Percentiles rank a stretch among this genome's conserved stretches.
Evolutionary conservation across 2,113 vertebrate genomes (phyloP).

Genomic region (Peromyscus leucopus): DNA sequence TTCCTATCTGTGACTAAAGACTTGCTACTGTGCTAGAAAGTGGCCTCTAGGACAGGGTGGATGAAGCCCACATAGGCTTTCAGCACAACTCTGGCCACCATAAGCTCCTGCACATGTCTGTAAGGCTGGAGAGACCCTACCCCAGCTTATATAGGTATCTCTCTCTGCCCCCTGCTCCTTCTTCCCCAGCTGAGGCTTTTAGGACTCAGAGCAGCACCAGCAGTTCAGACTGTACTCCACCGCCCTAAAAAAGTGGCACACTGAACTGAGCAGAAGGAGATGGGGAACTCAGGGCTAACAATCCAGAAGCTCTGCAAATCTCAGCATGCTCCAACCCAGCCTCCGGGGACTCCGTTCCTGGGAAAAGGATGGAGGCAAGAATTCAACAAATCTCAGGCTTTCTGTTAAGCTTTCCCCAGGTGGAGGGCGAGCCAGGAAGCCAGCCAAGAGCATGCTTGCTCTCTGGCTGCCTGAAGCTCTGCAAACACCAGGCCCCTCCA

Average conservation of each 20-base stretch:
- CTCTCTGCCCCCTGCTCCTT: background rate
- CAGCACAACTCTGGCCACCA: background rate
- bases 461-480: background rate
- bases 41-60: rapidly evolving
- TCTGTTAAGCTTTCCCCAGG: slow-evolving; percentile 28
- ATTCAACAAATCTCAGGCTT: slow-evolving; percentile 48
- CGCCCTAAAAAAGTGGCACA: background rate
- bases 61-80: rapidly evolving
- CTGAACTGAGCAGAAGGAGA: background rate
- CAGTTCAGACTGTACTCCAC: background rate
- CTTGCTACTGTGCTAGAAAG: background rate
- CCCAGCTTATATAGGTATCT: background rate
- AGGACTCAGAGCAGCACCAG: background rate
- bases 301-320: background rate
- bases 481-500: background rate
- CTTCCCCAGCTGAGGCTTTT: background rate
- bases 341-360: slow-evolving; percentile 16
- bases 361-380: background rate
- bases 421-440: slow-evolving; percentile 20
- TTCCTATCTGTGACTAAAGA: background rate
- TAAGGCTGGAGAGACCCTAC: background rate
- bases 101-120: background rate
- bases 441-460: slow-evolving; percentile 6
- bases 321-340: slow-evolving; percentile 28
- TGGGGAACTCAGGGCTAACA: background rate